Evolutionary conservation across 2,888 invertebrate species (phyloP).

Genomic region (Chymomyza amoena): DNA sequence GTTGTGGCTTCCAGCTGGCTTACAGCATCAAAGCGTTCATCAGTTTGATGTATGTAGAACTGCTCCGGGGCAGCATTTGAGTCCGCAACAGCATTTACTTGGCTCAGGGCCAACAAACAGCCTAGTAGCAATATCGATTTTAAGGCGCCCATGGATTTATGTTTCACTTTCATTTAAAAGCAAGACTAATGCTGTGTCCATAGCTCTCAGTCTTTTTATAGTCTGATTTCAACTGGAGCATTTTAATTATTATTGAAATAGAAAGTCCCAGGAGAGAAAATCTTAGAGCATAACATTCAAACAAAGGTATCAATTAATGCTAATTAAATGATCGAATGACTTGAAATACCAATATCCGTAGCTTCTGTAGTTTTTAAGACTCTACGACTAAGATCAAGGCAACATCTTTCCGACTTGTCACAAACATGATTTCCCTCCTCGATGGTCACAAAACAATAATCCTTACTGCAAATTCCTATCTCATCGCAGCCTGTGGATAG

Average conservation of each 20-base stretch:
- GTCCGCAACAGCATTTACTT: neutral
- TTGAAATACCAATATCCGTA: too few species aligned
- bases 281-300: too few species aligned
- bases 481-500: slow-evolving; percentile 13
- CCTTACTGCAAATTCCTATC: neutral
- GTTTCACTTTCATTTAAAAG: slow-evolving; percentile 1
- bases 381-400: neutral
- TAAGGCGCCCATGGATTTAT: neutral
- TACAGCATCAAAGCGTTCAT: neutral
- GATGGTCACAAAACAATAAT: slow-evolving; percentile 10
- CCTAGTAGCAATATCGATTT: neutral
- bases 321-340: neutral
- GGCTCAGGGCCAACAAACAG: neutral
- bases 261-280: neutral
- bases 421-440: neutral
- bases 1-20: neutral
- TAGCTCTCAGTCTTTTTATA: slow-evolving; percentile 1
- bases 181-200: neutral
- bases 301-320: neutral
- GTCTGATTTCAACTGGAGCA: neutral
- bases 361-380: neutral
- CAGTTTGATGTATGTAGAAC: neutral
- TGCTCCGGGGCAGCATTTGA: neutral
- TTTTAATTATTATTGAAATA: slow-evolving; percentile 4
- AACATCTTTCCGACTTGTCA: neutral